Base-by-base conservation (phyloP, 2,113 vertebrate genomes). In the Eulemur rufifrons region DNA sequence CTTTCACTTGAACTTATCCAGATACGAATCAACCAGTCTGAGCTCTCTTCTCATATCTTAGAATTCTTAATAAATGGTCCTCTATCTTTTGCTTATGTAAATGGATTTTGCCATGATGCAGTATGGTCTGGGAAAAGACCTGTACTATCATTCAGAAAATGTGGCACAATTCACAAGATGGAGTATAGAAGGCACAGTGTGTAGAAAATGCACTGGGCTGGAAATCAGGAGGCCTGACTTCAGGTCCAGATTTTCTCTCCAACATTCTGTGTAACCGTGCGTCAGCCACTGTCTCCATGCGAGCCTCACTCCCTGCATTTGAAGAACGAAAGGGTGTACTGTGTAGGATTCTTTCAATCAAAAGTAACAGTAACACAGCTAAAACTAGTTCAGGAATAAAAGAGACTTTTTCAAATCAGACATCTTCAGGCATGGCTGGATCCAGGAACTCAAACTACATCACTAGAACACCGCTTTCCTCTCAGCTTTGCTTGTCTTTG, bases 1-100 rank as follows among this genome's bases (percentile, higher is more conserved):
- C 39, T 95, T 92, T 86, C 92, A 50, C 77, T 89, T 92, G 32
- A 1, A 89, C 54, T 92, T 47, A 83, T 47, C 59, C 63, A 47
- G 47, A 87, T 29, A 66, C 37, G 71, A 64, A 81, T n/a, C 42
- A 85, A 17, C 78, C 66, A 18, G 18, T 81, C 21, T 64, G 77
- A 77, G 8, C n/a, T 87, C 12, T 54, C 6, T 27, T 95, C 1
- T 84, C 47, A 27, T 34, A 39, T 83, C 37, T 64, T 12, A 66
- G 25, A 61, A 52, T 42, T 15, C 47, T 88, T 61, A 69, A 68
- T 68, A 50, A 87, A 73, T 47, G 32, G 27, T 91, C 23, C 34
- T 54, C 8, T 13, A 23, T n/a, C 64, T 90, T 95, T 87, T 80
- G 21, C 42, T 96, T 66, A 64, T 20, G 52, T 91, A 37, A 29